Conservation (phyloP, 2,113 vertebrate genomes). For the Hippocampus comes region DNA sequence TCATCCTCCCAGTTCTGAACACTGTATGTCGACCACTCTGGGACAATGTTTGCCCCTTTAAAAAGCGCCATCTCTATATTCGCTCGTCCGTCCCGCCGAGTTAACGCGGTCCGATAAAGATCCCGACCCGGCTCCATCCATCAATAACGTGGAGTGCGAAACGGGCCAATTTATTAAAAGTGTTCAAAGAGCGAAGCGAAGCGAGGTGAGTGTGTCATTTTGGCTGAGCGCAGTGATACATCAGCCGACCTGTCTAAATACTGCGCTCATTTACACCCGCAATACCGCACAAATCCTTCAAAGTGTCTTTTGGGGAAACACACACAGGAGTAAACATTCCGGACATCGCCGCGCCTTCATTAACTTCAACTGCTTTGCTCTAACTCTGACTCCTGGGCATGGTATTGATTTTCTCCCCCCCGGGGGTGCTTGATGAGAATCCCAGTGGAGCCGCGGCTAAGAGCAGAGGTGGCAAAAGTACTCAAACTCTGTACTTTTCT, state of each 20-base stretch:
- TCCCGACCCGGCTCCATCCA: conserved; percentile 23
- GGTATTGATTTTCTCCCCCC: neutral
- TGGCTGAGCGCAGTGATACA: conserved; percentile 31
- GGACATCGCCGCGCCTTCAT: conserved; percentile 5
- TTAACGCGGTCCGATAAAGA: conserved; percentile 2
- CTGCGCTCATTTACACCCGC: conserved; percentile 13
- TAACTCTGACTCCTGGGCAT: neutral
- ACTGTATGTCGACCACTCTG: neutral
- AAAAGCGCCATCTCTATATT: neutral
- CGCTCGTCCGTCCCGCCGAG: neutral
- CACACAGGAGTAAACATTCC: neutral
- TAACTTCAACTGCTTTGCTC: conserved; percentile 5
- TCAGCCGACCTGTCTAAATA: conserved; percentile 30
- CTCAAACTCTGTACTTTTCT: neutral
- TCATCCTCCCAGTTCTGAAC: neutral
- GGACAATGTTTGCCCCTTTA: neutral
- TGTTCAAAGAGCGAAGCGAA: conserved; percentile 34
- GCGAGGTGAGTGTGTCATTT: conserved; percentile 35
- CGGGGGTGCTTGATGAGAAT: neutral
- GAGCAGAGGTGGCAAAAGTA: neutral
- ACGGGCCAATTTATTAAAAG: conserved; percentile 50
- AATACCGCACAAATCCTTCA: conserved; percentile 12
- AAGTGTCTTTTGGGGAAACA: neutral
- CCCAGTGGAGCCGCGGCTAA: conserved; percentile 1
- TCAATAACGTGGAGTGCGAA: conserved; percentile 42